Percentiles rank a stretch among this genome's conserved stretches.
These are phyloP conservation scores for Eristalinus aeneus DNA, from an alignment of 2,888 invertebrate genomes.

Conservation along the genomic window DNA sequence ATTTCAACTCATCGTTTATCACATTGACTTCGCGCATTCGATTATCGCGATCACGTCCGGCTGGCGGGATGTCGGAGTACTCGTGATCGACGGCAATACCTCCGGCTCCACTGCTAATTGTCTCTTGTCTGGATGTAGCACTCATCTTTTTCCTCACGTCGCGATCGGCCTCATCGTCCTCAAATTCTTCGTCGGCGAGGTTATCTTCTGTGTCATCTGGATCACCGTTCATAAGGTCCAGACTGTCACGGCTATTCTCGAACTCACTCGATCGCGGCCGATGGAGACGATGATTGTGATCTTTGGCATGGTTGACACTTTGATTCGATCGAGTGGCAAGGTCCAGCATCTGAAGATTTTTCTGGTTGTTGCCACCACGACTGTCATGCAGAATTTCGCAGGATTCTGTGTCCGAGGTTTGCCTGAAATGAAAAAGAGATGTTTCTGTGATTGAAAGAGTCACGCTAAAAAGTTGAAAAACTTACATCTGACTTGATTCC, in stretches of 20 bases:
- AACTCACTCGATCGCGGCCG: constrained; percentile 79
- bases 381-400: constrained; percentile 80
- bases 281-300: constrained; percentile 77
- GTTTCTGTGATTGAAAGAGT: not conserved
- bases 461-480: constrained; percentile 32
- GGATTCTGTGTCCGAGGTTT: constrained; percentile 80
- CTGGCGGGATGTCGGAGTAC: constrained; percentile 43
- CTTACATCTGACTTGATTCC: constrained; percentile 81
- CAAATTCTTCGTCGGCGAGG: constrained; percentile 79
- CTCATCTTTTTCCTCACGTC: constrained; percentile 77
- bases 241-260: constrained; percentile 78
- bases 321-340: constrained; percentile 69
- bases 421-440: constrained; percentile 73
- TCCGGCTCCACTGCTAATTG: constrained; percentile 71
- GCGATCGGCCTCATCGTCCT: constrained; percentile 79
- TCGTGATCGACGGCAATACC: constrained; percentile 71
- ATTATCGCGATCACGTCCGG: constrained; percentile 58
- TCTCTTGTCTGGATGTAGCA: constrained; percentile 64
- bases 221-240: constrained; percentile 78
- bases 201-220: constrained; percentile 80
- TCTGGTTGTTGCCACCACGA: constrained; percentile 74
- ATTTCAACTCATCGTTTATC: constrained; percentile 81
- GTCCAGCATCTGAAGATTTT: constrained; percentile 77
- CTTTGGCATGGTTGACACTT: constrained; percentile 72
- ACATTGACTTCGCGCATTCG: constrained; percentile 78